A percentile compares a stretch with the other conserved stretches of the same genome.
phyloP scores from a whole-genome alignment of 2,797 vertebrate genomes.

The Siniperca obscura region DNA sequence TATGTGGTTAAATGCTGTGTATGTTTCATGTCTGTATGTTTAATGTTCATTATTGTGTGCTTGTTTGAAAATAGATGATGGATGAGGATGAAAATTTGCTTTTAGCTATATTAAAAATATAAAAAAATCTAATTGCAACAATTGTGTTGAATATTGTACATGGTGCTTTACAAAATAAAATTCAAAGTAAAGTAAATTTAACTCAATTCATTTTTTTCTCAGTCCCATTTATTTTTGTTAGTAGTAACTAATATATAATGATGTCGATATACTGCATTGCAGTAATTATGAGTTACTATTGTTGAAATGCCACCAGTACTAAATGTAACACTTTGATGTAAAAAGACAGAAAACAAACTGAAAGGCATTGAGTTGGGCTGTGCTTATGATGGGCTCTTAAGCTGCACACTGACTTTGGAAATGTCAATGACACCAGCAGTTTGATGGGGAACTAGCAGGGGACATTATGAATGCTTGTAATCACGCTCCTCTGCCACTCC shows the following conservation, averaged over 20 bases:
- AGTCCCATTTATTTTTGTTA: not conserved
- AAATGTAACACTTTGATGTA: not conserved
- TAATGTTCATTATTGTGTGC: not conserved
- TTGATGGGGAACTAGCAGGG: conserved; percentile 25
- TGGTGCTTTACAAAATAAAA: not conserved
- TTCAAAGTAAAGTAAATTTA: not conserved
- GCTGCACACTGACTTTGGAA: conserved; percentile 51
- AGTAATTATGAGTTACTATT: not conserved
- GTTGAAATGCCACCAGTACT: not conserved
- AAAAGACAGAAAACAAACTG: not conserved
- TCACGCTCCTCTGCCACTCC: conserved; percentile 46
- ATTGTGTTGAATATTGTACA: not conserved
- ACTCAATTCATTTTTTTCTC: not conserved
- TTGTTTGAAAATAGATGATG: not conserved
- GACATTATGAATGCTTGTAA: conserved; percentile 54
- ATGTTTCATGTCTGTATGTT: not conserved
- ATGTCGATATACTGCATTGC: not conserved
- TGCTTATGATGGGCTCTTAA: not conserved
- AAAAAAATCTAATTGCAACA: not conserved
- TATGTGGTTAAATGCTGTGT: not conserved
- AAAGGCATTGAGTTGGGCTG: not conserved
- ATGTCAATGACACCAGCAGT: conserved; percentile 43
- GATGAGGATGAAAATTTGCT: not conserved
- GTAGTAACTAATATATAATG: not conserved
- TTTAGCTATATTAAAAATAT: not conserved